Evolutionary conservation across 2,888 invertebrate genomes (phyloP).

Genomic region (Gibbula magus): DNA sequence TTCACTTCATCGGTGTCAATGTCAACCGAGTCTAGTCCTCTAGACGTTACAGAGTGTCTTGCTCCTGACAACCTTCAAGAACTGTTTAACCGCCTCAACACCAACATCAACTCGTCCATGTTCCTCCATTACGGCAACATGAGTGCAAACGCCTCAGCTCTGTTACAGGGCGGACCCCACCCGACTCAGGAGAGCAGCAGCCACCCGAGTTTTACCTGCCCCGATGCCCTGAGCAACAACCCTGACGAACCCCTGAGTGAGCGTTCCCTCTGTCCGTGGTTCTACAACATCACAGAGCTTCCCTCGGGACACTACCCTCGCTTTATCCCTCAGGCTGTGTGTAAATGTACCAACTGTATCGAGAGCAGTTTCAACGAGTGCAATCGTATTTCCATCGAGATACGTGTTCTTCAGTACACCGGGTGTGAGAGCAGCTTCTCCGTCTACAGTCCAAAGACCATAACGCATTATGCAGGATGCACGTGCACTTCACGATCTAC

Average conservation of each 20-base stretch:
- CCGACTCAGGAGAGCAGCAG: too few species aligned
- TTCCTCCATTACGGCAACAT: not conserved
- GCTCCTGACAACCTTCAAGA: not conserved
- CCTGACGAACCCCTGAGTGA: not conserved
- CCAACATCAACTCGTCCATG: not conserved
- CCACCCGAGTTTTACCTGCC: not conserved
- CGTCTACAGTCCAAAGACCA: not conserved
- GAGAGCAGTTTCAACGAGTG: not conserved
- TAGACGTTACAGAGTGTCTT: not conserved
- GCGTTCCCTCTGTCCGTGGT: constrained; percentile 8
- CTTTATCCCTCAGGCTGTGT: constrained; percentile 12
- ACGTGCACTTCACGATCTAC: not conserved
- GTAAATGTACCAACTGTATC: constrained; percentile 5
- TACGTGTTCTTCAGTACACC: not conserved
- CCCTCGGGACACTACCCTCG: not conserved
- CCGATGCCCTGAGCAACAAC: not conserved
- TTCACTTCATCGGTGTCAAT: too few species aligned
- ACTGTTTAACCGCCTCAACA: not conserved
- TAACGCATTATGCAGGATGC: not conserved
- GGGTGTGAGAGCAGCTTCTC: not conserved
- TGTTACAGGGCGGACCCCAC: not conserved
- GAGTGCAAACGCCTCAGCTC: not conserved
- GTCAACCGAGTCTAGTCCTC: not conserved
- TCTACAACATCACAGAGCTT: constrained; percentile 2
- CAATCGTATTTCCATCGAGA: not conserved